These are phyloP conservation scores for Pseudorectes ferrugineus DNA, from an alignment of 2,113 vertebrate genomes.

Conservation along the genomic window DNA sequence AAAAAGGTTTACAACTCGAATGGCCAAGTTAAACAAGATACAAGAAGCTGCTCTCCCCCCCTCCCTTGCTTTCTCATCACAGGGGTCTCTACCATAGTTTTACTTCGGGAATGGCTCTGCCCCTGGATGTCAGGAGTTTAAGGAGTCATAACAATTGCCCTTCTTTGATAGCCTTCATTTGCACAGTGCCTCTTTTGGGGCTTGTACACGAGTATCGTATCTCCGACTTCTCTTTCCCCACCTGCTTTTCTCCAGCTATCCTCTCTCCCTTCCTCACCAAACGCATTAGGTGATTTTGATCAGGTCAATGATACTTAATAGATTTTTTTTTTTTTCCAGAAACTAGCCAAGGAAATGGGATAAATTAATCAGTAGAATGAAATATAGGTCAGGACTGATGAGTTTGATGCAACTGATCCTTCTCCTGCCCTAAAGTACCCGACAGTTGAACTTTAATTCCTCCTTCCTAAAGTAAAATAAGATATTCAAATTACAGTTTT, in stretches of 20 bases:
- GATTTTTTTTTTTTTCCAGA: slow-evolving; percentile 23
- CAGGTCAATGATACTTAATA: slow-evolving; percentile 26
- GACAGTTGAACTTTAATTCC: slow-evolving; percentile 39
- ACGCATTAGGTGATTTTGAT: background rate
- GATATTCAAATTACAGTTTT: slow-evolving; percentile 1
- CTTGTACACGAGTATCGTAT: background rate
- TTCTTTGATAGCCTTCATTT: background rate
- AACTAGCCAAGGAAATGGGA: slow-evolving; percentile 41
- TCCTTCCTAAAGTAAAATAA: slow-evolving; percentile 18
- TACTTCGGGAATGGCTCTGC: background rate
- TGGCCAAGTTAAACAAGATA: slow-evolving; percentile 61
- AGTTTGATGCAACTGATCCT: slow-evolving; percentile 60
- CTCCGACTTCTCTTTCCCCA: background rate
- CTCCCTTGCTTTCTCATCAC: background rate
- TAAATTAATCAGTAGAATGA: slow-evolving; percentile 54
- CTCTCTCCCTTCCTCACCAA: background rate
- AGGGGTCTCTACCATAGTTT: background rate
- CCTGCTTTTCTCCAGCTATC: slow-evolving; percentile 6
- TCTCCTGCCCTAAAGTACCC: slow-evolving; percentile 20
- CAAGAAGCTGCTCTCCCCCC: background rate
- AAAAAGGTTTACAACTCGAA: slow-evolving; percentile 35
- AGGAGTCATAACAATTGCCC: slow-evolving; percentile 26
- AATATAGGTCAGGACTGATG: slow-evolving; percentile 67
- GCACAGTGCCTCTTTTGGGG: slow-evolving; percentile 12
- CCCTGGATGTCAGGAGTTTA: slow-evolving; percentile 6